Evolutionary conservation across 2,797 vertebrate species (phyloP).

Genomic region (Loris lydekkerianus): DNA sequence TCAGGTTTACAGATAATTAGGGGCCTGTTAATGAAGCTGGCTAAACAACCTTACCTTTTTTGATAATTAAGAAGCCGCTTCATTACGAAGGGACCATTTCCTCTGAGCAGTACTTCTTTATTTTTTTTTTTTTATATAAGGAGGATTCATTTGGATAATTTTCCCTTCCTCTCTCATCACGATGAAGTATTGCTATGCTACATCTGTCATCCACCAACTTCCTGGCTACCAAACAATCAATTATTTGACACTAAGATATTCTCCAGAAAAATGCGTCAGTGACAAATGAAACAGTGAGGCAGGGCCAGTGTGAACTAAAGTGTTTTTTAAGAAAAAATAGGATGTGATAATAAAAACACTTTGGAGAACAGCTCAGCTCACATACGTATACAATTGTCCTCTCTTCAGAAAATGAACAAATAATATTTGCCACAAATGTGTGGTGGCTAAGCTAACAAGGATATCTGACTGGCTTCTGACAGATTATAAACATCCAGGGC

Average conservation of each 20-base stretch:
- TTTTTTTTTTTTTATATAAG: slow-evolving; percentile 87
- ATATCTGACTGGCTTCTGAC: slow-evolving; percentile 77
- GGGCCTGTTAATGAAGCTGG: slow-evolving; percentile 97
- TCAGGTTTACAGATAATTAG: slow-evolving; percentile 99
- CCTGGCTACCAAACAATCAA: slow-evolving; percentile 93
- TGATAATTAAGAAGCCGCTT: slow-evolving; percentile 97
- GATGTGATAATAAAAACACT: slow-evolving; percentile 86
- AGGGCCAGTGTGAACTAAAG: slow-evolving; percentile 81
- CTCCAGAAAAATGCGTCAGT: slow-evolving; percentile 92
- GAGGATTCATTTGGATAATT: slow-evolving; percentile 93
- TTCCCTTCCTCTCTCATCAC: slow-evolving; percentile 92
- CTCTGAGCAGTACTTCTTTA: slow-evolving; percentile 89
- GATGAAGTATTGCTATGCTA: slow-evolving; percentile 91
- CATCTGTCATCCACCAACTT: slow-evolving; percentile 92
- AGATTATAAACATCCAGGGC: slow-evolving; percentile 52
- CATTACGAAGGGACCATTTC: slow-evolving; percentile 93
- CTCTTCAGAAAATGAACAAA: slow-evolving; percentile 84
- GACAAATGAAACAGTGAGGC: slow-evolving; percentile 87
- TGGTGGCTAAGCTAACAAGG: slow-evolving; percentile 72
- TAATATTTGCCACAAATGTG: slow-evolving; percentile 80
- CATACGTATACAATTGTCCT: slow-evolving; percentile 78
- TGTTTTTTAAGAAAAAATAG: slow-evolving; percentile 82
- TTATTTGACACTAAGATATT: slow-evolving; percentile 92
- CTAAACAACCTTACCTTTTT: slow-evolving; percentile 95
- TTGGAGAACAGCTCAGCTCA: slow-evolving; percentile 87